Evolutionary conservation across 2,797 vertebrate genomes (phyloP).

Genomic region (Petrocephalus schoutedeni): DNA sequence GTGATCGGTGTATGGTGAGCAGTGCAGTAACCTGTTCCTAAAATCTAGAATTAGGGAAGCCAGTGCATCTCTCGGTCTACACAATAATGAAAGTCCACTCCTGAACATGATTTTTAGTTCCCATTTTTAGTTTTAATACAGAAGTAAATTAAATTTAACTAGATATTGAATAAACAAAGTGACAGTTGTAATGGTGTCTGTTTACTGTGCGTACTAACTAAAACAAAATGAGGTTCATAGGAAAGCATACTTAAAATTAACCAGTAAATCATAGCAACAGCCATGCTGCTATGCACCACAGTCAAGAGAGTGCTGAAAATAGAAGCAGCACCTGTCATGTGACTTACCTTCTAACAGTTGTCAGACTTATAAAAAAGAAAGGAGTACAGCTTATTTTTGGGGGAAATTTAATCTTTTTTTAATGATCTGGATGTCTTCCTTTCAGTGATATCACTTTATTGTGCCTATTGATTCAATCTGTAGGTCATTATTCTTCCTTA

Average conservation of each 20-base stretch:
- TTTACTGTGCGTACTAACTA: neutral
- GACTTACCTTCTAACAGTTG: slow-evolving; percentile 6
- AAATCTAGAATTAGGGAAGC: neutral
- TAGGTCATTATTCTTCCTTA: slow-evolving; percentile 7
- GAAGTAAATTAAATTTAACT: neutral
- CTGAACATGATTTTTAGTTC: neutral
- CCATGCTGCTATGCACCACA: neutral
- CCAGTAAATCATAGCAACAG: neutral
- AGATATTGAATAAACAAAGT: neutral
- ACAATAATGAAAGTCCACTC: neutral
- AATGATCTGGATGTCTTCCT: neutral
- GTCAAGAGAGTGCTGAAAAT: neutral
- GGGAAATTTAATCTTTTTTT: neutral
- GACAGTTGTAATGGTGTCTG: neutral
- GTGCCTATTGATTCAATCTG: slow-evolving; percentile 18
- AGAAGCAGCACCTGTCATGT: neutral
- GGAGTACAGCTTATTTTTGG: neutral
- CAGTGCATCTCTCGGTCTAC: neutral
- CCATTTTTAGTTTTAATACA: neutral
- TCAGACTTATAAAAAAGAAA: neutral
- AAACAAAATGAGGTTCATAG: neutral
- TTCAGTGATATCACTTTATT: neutral
- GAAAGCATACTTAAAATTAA: neutral
- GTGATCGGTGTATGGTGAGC: neutral
- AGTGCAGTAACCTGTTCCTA: neutral